Evolutionary conservation across 2,797 vertebrate species (phyloP), one percentile per base, ranked within the genome.

Genomic region (Nyctalus aviator): DNA sequence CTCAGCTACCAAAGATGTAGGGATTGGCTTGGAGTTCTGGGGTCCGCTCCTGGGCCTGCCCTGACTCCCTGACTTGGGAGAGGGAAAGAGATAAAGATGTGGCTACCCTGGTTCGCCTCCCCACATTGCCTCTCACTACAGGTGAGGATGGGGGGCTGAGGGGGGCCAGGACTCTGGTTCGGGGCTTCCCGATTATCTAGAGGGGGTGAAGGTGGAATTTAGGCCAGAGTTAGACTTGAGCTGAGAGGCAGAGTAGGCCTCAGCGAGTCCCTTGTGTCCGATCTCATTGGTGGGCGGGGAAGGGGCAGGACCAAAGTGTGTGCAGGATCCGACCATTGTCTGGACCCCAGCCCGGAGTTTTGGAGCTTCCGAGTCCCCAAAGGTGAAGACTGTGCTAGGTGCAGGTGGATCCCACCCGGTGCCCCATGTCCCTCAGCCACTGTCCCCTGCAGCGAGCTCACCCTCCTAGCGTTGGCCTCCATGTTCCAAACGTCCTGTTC

Each of bases 191-290:
- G 59, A 55, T 87, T 62, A 66, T 62, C 20, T 88, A 18, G 44
- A 44, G 15, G 30, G 62, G 44, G 20, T 69, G 37, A 83, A 59
- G 32, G 13, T 95, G 14, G 76, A 37, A 81, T 30, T 55, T 41
- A 55, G 62, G 41, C 41, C 50, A 85, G 66, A 62, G 53, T 71
- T 23, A 69, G 50, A 78, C 93, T 66, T 95, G 93, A 88, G 32
- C 78, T 37, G 48, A 89, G 66, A 62, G 44, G 12, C 4, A 55
- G 37, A 44, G 46, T 68, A 84, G 48, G 21, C 21, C 53, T 92
- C 78, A 71, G 35, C 35, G 59, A 9, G 2, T 4, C 14, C 55
- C 71, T 35, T 17, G 48, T 57, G 27, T 4, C 53, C 46, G 20
- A 55, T 82, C 48, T 90, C 84, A 46, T 4, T 64, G 75, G 73